Percentiles rank a stretch among this genome's conserved stretches.
Conservation (phyloP, 2,888 invertebrate species). For the Tipula lateralis region DNA sequence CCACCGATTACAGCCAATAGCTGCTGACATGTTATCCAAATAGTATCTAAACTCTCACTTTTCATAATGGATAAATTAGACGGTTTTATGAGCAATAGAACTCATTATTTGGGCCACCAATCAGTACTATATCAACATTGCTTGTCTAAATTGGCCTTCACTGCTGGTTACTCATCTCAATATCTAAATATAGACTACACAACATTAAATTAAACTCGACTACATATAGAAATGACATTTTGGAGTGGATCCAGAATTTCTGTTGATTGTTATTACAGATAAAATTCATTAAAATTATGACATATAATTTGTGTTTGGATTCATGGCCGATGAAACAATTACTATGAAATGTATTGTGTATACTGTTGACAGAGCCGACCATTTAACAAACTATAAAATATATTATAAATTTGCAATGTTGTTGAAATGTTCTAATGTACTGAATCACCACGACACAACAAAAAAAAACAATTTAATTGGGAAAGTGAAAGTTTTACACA, state of each 20-base stretch:
- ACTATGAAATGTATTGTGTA: not conserved
- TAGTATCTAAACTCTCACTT: too few relatives aligned
- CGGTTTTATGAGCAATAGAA: too few relatives aligned
- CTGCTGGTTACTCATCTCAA: too few relatives aligned
- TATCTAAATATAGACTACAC: not conserved
- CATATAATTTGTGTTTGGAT: not conserved
- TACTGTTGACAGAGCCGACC: not conserved
- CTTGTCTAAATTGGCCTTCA: too few relatives aligned
- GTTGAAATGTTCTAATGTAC: constrained; percentile 1
- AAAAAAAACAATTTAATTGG: not conserved
- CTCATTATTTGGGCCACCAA: too few relatives aligned
- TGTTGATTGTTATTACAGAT: not conserved
- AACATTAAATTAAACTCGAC: not conserved
- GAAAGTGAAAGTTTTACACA: constrained; percentile 20
- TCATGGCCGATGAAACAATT: not conserved
- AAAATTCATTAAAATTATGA: not conserved
- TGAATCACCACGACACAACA: not conserved
- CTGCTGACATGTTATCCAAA: too few relatives aligned
- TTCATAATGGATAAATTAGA: too few relatives aligned
- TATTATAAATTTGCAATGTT: not conserved
- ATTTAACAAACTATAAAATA: not conserved
- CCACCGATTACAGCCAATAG: too few relatives aligned
- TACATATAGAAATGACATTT: not conserved
- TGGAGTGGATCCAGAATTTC: not conserved
- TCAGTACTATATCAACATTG: too few relatives aligned